phyloP scores from a whole-genome alignment of 2,888 invertebrate species.

The Meiosimyza platycephala region DNA sequence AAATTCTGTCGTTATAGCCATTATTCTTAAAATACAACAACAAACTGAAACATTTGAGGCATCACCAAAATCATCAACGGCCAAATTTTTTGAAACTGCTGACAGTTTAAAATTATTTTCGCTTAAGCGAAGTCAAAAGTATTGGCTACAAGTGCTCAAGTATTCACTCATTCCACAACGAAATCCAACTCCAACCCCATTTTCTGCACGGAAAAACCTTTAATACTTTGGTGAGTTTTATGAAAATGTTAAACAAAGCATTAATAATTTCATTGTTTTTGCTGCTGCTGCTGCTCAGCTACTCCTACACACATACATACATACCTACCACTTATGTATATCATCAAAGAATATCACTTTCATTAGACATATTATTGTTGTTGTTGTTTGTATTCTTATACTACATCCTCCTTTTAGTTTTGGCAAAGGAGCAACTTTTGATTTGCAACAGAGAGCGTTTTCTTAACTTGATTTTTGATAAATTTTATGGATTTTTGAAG shows the following conservation, averaged over 20 bases:
- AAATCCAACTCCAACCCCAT: neutral
- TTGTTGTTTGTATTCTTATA: neutral
- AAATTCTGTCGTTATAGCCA: too few species aligned
- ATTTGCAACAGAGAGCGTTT: conserved; percentile 24
- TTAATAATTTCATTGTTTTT: conserved; percentile 15
- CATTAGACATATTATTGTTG: neutral
- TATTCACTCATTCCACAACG: neutral
- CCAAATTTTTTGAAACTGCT: too few species aligned
- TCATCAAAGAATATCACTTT: conserved; percentile 18
- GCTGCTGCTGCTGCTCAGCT: neutral
- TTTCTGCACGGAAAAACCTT: neutral
- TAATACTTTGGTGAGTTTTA: neutral
- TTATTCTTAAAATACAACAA: too few species aligned
- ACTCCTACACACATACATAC: too few species aligned
- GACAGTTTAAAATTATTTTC: conserved; percentile 6
- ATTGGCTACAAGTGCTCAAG: neutral
- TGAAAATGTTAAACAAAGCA: conserved; percentile 12
- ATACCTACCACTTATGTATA: neutral
- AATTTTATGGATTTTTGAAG: conserved; percentile 21
- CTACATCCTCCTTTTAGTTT: neutral
- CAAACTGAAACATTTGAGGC: too few species aligned
- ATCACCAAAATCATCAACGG: too few species aligned
- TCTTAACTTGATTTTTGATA: conserved; percentile 25
- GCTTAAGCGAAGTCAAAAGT: neutral
- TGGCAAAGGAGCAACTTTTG: conserved; percentile 33